Conservation (phyloP, 2,888 invertebrate species). For the Andrena hattorfiana region DNA sequence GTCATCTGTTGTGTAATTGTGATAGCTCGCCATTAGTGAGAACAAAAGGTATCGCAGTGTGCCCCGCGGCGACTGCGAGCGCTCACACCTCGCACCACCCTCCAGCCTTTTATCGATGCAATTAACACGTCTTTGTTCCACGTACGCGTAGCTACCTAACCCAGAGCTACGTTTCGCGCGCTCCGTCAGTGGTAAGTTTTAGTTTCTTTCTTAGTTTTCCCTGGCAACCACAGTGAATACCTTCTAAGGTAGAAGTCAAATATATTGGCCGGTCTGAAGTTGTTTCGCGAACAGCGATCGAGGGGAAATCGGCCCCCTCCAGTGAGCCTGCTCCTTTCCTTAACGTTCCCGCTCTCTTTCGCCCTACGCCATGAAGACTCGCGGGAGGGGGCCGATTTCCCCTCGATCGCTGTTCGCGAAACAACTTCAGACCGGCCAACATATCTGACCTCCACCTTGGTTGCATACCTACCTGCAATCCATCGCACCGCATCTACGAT, state of each 20-base stretch:
- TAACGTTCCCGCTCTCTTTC: too few species aligned
- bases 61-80: constrained; percentile 9
- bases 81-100: background rate
- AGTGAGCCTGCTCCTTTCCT: too few species aligned
- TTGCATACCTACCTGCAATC: too few species aligned
- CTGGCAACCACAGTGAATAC: background rate
- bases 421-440: too few species aligned
- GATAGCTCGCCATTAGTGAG: constrained; percentile 33
- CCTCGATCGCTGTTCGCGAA: too few species aligned
- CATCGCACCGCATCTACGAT: background rate
- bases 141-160: background rate
- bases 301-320: too few species aligned
- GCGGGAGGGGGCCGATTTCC: too few species aligned
- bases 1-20: constrained; percentile 48
- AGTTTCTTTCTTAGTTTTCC: background rate
- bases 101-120: background rate
- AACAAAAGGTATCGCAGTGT: constrained; percentile 48
- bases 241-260: too few species aligned
- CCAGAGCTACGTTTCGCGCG: background rate
- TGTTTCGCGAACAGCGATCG: too few species aligned
- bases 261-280: too few species aligned
- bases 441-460: too few species aligned
- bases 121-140: constrained; percentile 9
- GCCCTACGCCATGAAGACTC: too few species aligned
- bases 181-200: background rate